Percentiles rank a stretch among this genome's conserved stretches.
phyloP scores from a whole-genome alignment of 2,797 vertebrate genomes.

The Steatocranus sp. region DNA sequence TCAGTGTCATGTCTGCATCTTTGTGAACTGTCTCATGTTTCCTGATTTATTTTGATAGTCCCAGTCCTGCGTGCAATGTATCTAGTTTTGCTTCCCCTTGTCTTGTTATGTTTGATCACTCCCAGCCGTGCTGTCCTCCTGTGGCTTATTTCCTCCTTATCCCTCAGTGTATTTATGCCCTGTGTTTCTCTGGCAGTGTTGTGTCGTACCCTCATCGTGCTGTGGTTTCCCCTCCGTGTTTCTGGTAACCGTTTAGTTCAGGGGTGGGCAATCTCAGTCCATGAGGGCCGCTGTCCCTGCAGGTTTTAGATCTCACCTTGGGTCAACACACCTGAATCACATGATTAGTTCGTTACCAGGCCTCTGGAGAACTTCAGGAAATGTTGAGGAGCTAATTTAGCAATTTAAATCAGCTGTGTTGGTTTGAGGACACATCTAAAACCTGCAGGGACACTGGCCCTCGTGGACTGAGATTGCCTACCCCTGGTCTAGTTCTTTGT shows the following conservation, averaged over 20 bases:
- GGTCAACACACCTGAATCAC: no score
- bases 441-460: no score
- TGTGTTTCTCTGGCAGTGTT: background rate
- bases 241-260: background rate
- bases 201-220: fast-evolving
- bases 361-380: no score
- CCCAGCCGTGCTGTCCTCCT: background rate
- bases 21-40: background rate
- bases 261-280: no score
- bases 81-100: background rate
- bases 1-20: background rate
- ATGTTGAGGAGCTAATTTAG: no score
- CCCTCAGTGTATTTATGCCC: background rate
- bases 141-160: background rate
- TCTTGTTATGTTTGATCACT: background rate
- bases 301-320: no score
- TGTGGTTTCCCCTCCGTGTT: fast-evolving
- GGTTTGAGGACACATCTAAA: no score
- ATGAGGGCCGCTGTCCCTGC: no score
- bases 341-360: no score
- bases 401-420: no score
- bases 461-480: no score
- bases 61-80: background rate
- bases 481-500: background rate
- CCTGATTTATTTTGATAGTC: background rate